Base-by-base conservation (phyloP, 2,113 vertebrate species). In the Abramis brama region DNA sequence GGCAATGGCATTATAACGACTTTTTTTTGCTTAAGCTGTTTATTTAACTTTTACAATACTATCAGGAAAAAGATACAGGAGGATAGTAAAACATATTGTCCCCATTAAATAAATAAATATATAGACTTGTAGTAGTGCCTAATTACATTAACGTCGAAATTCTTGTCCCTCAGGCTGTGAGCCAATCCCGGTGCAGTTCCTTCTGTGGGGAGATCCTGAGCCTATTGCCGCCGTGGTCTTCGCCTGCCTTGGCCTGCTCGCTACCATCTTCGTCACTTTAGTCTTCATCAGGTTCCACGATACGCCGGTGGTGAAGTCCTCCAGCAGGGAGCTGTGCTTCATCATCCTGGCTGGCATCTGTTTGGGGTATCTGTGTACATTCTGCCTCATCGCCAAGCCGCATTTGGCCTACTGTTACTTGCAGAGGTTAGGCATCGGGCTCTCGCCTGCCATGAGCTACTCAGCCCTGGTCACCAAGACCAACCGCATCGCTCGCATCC, bases 371-470 rank as follows among this genome's bases (percentile, higher is more conserved):
- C 88, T 99, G 81, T 99, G 98, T 85, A 99, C 98, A 5, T 99
- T 99, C 93, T 98, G 96, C 87, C 97, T 99, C 86, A 98, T 99
- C 0, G 97, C 97, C 74, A 99, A 98, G 78, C 98, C 98, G 60
- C 96, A 97, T 76, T 94, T 97, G 85, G 94, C 97, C 86, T 97
- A 97, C 89, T 99, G 98, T 87, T 99, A 99, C 88, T 96, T 99
- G 45, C 98, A 99, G 90, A 93, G 98, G 83, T 96, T 99, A 30
- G 98, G 97, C 82, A 98, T 99, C 0, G 98, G 98, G 47, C 96
- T 99, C 79, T 99, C 98, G 0, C 98, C 98, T 0, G 98, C 98
- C 86, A 99, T 99, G 98, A 99, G 97, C 89, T 99, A 99, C 90
- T 99, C 98, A 3, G 98, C 98, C 23, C 93, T 99, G 0, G 98